Evolutionary conservation across 2,888 invertebrate species (phyloP), one percentile per base, ranked within the genome.

Genomic region (Tethea ocularis): DNA sequence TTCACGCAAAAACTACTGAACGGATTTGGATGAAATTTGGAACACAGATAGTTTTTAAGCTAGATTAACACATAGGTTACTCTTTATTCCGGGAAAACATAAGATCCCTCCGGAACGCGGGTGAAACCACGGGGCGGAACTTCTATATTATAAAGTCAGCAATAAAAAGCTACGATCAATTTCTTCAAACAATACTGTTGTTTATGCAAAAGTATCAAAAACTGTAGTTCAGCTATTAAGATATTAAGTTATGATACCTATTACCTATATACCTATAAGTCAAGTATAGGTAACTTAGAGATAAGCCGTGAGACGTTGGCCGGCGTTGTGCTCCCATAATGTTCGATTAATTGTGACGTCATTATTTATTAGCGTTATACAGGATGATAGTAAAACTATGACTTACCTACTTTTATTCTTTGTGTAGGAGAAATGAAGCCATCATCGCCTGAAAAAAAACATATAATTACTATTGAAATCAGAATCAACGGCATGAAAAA

Each of bases 301-400:
- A 71, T 63, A 68, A 67, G 59, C 63, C 82, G 83, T 83, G 83
- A 71, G 83, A 83, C 69, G 64, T 61, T 29, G 52, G 51, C 55
- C 8, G 15, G 1, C 57, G 57, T 68, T 64, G 71, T 76, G 74
- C 77, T 83, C 83, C 64, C 83, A 81, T 33, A 33, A 33, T 53
- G 74, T 78, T 82, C 77, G 78, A 82, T 82, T 74, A 58, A 17
- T 46, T 46, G 64, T 77, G 68, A 72, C 78, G 74, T 77, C 74
- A 75, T 72, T 68, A 76, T 71, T 75, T 72, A 22, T 33, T 57
- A 15, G 5, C 26, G 7, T 54, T 20, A 15, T 15, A 15, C 52
- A 52, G 24, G 23, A 15, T 4, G 23, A 15, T 24, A 13, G 22
- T 11, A 51, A 38, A 38, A 13, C 17, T 51, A 51, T 24, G n/a